Base-by-base conservation (phyloP, 2,113 vertebrate genomes). In the Romanogobio albipinnatus region DNA sequence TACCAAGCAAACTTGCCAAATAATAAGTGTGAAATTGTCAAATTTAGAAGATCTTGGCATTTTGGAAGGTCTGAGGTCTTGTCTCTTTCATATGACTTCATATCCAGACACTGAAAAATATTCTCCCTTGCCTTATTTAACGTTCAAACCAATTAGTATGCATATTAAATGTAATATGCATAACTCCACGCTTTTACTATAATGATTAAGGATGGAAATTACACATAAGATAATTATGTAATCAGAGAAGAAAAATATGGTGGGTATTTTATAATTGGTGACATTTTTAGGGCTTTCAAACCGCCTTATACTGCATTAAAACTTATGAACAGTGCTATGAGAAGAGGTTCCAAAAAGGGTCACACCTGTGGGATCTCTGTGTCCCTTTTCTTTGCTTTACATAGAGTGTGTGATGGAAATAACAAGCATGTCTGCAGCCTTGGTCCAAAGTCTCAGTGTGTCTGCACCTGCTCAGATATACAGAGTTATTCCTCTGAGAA, bases 371-470 rank as follows among this genome's bases (percentile, higher is more conserved):
- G 86, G 85, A 85, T 86, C 77, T 87, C 73, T 78, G 78, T 91
- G 84, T 85, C 82, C 84, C 11, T 84, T 83, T 81, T 78, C 22
- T 62, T 75, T 64, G 29, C 24, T 47, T 53, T 49, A 33, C 86
- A 92, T 89, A 83, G 89, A 78, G 88, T 90, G 85, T 89, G 91
- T 90, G 87, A 36, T 82, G 82, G 85, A 92, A 93, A 92, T 92
- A 92, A 92, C 90, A 91, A 91, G 91, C 68, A 88, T 90, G 84
- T 86, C 90, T 84, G 58, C 79, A 70, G 29, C 71, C 45, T n/a
- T 17, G 4, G 61, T 26, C 22, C 45, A 80, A 29, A 73, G 33
- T 45, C 66, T 86, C 56, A 84, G 29, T 26, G 8, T 62, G 53
- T 45, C 47, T n/a, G 17, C 29, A 64, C 45, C 29, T 73, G 33